Base-by-base conservation (phyloP, 2,888 invertebrate species). In the Hyposoter didymator region DNA sequence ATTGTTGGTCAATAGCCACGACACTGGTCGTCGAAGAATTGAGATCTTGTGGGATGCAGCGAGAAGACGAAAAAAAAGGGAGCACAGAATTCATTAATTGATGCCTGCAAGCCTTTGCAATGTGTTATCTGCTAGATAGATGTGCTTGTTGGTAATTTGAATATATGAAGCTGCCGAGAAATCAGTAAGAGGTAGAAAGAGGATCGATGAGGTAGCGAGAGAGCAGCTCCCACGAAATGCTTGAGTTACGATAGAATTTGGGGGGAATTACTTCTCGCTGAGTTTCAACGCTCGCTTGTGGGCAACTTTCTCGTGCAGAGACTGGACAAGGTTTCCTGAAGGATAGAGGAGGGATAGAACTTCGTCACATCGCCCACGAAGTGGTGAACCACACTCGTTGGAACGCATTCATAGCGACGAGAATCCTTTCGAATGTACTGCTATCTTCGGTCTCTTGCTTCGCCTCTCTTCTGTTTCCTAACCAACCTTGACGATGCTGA, bases 321-420 rank as follows among this genome's bases (percentile, higher is more conserved):
- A 43, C 73, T 67, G 70, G 62, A 2, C 47, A 70, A 74, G 78
- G 69, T 80, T 84, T 72, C 59, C 39, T 49, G 67, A 35, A 19
- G 49, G 12, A 7, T 12, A n/a, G 70, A 52, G 69, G 49, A 75
- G 45, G 55, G 32, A 39, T 74, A 82, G 78, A 85, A 87, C 78
- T 87, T 87, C 74, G 85, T 82, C 82, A 84, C 84, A 82, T 81
- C 76, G 81, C 76, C 80, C 78, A 73, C 83, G 67, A 19, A 28
- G 69, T 59, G 84, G 87, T 84, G 85, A 47, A 85, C 87, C 85
- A 78, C 85, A 79, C 83, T 84, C 83, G 83, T 87, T 85, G 84
- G 83, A 69, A 84, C 69, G 74, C 81, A 87, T 87, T 85, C 84
- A 82, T 81, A 79, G 78, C 72, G 78, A 66, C 55, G 73, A 81